These are phyloP conservation scores for Coronaproctus castanopsis DNA, from an alignment of 2,888 invertebrate genomes.

Conservation along the genomic window DNA sequence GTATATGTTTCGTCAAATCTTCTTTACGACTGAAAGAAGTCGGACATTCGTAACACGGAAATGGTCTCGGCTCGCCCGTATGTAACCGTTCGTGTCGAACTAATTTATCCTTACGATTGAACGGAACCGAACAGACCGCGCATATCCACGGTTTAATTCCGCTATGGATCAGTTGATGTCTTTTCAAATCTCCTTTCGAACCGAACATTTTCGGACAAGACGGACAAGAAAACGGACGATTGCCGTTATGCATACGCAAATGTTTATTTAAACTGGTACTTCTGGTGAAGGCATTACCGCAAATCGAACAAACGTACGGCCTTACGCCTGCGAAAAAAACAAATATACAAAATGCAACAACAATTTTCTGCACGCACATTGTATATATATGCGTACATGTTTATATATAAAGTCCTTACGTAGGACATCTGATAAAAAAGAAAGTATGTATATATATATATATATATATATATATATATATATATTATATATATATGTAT, in stretches of 20 bases:
- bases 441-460: too few species aligned
- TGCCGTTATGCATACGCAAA: constrained; percentile 19
- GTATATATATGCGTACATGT: not conserved
- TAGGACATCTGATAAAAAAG: too few species aligned
- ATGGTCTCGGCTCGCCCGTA: constrained; percentile 39
- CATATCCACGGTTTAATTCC: constrained; percentile 49
- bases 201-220: constrained; percentile 52
- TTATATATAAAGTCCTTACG: too few species aligned
- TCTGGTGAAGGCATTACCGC: constrained; percentile 51
- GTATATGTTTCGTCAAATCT: constrained; percentile 41
- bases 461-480: too few species aligned
- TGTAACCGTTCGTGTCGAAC: constrained; percentile 45
- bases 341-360: not conserved
- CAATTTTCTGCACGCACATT: not conserved
- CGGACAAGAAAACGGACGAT: constrained; percentile 30
- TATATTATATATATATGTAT: too few species aligned
- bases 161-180: constrained; percentile 50
- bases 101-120: constrained; percentile 45
- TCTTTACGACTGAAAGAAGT: constrained; percentile 45
- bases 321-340: constrained; percentile 36
- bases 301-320: constrained; percentile 49
- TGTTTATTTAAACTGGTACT: constrained; percentile 25
- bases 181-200: constrained; percentile 41
- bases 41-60: constrained; percentile 42
- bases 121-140: constrained; percentile 37